Base-by-base conservation (phyloP, 1,140 invertebrate species). In the Ceratosolen fusciceps region DNA sequence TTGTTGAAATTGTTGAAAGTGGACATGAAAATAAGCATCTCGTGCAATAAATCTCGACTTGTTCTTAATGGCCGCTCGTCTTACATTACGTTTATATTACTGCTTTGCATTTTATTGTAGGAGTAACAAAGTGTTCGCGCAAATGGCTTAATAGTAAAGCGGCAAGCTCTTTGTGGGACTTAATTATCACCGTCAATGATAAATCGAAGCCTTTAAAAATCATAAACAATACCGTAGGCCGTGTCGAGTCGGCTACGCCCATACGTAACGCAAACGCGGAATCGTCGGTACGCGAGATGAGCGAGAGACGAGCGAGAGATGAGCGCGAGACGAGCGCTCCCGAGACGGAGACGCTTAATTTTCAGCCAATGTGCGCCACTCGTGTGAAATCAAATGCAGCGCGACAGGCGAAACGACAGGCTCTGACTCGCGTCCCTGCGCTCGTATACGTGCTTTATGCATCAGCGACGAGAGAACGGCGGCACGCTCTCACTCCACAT, bases 371-470 rank as follows among this genome's bases (percentile, higher is more conserved):
- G 29, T 16, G 47, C 21, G 65, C 19, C 26, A 70, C 29, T 74
- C 74, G 71, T 60, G 70, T 68, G 16, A 70, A 75, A 58, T 71
- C 67, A 34, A 58, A 31, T 74, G 54, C 19, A 47, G 2, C 34
- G 21, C 73, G 58, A 37, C 34, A 37, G 37, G 60, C 10, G 49
- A 74, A 47, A 60, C n/a, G 39, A 54, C 47, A 67, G 21, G 29
- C 21, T 65, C 43, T 65, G 0, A 7, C 5, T 37, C 16, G 9
- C 29, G 7, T 54, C 34, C 10, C 21, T 31, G 1, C 70, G n/a
- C n/a, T n/a, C n/a, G 16, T 34, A n/a, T 72, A 78, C 68, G 52
- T 62, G 71, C 47, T 74, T 74, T 67, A 34, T 39, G 70, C 77
- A 67, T 58, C 70, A 43, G 47, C 34, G 71, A 54, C 26, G 14